A percentile compares a stretch with the other conserved stretches of the same genome.
Evolutionary conservation across 2,888 invertebrate genomes (phyloP).

Genomic region (Ellobium chinense): DNA sequence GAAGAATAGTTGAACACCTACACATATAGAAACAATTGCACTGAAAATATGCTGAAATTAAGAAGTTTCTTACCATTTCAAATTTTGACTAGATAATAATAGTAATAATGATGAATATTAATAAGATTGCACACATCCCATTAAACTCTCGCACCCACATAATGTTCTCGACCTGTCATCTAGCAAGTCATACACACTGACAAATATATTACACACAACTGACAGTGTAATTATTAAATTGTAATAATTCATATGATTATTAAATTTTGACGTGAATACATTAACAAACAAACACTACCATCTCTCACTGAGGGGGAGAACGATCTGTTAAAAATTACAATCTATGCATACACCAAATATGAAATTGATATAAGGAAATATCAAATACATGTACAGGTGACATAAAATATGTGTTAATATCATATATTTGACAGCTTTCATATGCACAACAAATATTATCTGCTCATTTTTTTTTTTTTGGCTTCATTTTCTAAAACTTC

Average conservation of each 20-base stretch:
- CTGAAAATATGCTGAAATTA: slow-evolving; percentile 46
- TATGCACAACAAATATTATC: too few species aligned
- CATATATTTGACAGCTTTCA: slow-evolving; percentile 20
- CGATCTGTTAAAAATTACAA: slow-evolving; percentile 31
- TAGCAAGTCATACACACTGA: slow-evolving; percentile 7
- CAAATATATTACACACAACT: neutral
- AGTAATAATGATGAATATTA: slow-evolving; percentile 43
- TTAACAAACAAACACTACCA: slow-evolving; percentile 32
- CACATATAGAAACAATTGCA: slow-evolving; percentile 46
- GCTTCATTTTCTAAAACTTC: neutral
- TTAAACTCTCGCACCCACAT: slow-evolving; percentile 19
- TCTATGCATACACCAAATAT: slow-evolving; percentile 36
- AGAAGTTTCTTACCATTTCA: slow-evolving; percentile 36
- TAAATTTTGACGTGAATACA: slow-evolving; percentile 21
- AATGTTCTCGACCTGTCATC: neutral
- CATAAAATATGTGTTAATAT: neutral
- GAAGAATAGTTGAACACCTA: slow-evolving; percentile 41
- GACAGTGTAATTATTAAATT: slow-evolving; percentile 16
- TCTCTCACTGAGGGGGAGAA: slow-evolving; percentile 17
- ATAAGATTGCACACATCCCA: slow-evolving; percentile 42
- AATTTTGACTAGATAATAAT: slow-evolving; percentile 38
- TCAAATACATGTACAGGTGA: slow-evolving; percentile 37
- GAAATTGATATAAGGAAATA: slow-evolving; percentile 39
- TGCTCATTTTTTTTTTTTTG: too few species aligned
- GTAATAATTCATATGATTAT: slow-evolving; percentile 3